Evolutionary conservation across 2,113 vertebrate species (phyloP), one percentile per base, ranked within the genome.

Genomic region (Connochaetes taurinus): DNA sequence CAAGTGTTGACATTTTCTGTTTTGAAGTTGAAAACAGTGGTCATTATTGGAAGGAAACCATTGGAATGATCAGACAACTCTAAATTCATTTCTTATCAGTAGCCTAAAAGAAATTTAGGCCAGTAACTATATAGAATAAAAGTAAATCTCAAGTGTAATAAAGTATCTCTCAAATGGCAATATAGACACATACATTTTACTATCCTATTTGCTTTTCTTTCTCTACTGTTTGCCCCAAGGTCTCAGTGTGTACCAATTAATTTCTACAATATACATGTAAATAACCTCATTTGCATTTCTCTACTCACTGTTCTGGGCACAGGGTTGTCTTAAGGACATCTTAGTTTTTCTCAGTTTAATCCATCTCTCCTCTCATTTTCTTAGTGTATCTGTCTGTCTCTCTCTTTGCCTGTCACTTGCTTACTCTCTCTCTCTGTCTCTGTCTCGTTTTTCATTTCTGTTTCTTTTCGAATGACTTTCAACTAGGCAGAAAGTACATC

Each of bases 401-500:
- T 33, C 19, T 45, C 4, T 7, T 36, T 71, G 67, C 67, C 67
- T 71, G 10, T 71, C 67, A 40, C 67, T 71, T 71, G n/a, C 3
- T 90, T 2, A 0, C 9, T 33, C 27, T 47, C n/a, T 80, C 3
- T 2, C 12, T 45, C 67, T 67, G 16, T 40, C 3, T 90, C 2
- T 2, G 9, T 45, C 23, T 58, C n/a, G 3, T 45, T 90, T 76
- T 76, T n/a, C 53, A 33, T 87, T 88, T 95, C 23, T 76, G 64
- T 92, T 71, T 53, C 15, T 86, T 98, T 91, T 82, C 58, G 25
- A 85, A 45, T 91, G 53, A 94, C 85, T 95, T 94, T 94, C 53
- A 95, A 17, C 58, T 91, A 86, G 6, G 5, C 55, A 96, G 74
- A 98, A 96, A 94, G 83, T 85, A 16, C n/a, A 81, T 81, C 92